Percentiles rank a stretch among this genome's conserved stretches.
phyloP scores from a whole-genome alignment of 2,888 invertebrate species.

The Celastrina argiolus region DNA sequence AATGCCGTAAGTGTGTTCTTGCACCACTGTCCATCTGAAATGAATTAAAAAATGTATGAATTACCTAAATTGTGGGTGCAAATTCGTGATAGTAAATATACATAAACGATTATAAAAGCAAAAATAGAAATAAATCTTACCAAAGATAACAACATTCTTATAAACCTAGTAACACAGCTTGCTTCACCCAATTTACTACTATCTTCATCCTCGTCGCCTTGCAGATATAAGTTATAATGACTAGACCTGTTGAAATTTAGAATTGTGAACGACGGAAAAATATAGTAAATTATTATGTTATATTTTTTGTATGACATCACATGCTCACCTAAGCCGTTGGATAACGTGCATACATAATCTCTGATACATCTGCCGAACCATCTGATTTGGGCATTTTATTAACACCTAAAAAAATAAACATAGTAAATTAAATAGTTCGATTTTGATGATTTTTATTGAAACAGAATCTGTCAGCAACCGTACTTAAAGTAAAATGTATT shows the following conservation, averaged over 20 bases:
- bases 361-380: constrained; percentile 98
- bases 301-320: constrained; percentile 9
- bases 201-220: constrained; percentile 75
- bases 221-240: constrained; percentile 82
- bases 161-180: constrained; percentile 95
- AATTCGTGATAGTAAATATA: background rate
- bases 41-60: constrained; percentile 13
- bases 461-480: no score
- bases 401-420: constrained; percentile 80
- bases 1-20: constrained; percentile 89
- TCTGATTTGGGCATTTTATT: constrained; percentile 97
- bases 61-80: background rate
- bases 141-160: constrained; percentile 90
- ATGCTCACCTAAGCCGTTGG: constrained; percentile 85
- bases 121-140: constrained; percentile 68
- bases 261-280: background rate
- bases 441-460: no score
- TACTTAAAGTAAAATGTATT: no score
- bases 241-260: constrained; percentile 61
- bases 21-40: constrained; percentile 89
- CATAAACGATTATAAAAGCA: background rate
- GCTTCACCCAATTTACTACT: constrained; percentile 83
- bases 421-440: background rate
- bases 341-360: constrained; percentile 96
- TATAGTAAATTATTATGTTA: no score